A percentile compares a stretch with the other conserved stretches of the same genome.
phyloP scores from a whole-genome alignment of 2,888 invertebrate species.

The Halocaridina rubra region DNA sequence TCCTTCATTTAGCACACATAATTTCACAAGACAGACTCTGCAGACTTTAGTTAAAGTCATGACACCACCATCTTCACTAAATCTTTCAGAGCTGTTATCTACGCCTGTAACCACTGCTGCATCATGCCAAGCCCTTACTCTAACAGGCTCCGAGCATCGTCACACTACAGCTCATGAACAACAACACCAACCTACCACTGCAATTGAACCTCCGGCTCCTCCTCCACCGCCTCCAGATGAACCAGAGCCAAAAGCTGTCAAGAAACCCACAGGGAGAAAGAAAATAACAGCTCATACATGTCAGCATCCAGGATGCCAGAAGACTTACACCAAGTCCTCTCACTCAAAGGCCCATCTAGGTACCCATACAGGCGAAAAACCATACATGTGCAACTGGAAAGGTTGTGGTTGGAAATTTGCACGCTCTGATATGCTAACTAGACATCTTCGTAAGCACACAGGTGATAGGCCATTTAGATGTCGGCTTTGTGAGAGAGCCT shows the following conservation, averaged over 20 bases:
- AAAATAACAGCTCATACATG: slow-evolving; percentile 68
- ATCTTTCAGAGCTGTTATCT: slow-evolving; percentile 59
- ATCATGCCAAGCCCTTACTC: slow-evolving; percentile 38
- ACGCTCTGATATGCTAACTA: slow-evolving; percentile 72
- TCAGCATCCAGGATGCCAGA: slow-evolving; percentile 74
- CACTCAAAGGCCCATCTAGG: slow-evolving; percentile 74
- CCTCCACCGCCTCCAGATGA: slow-evolving; percentile 34
- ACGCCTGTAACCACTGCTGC: slow-evolving; percentile 49
- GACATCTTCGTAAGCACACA: slow-evolving; percentile 71
- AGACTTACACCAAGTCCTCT: slow-evolving; percentile 75
- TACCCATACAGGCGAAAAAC: slow-evolving; percentile 77
- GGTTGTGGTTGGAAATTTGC: slow-evolving; percentile 75
- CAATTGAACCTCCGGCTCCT: background rate
- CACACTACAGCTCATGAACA: slow-evolving; percentile 9
- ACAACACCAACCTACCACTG: background rate
- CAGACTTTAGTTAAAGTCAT: slow-evolving; percentile 65
- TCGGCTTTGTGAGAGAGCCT: slow-evolving; percentile 73
- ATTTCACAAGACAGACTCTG: slow-evolving; percentile 46
- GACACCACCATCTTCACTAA: slow-evolving; percentile 66
- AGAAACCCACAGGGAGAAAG: slow-evolving; percentile 57
- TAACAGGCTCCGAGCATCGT: slow-evolving; percentile 29
- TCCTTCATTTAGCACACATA: slow-evolving; percentile 47
- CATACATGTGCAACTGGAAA: slow-evolving; percentile 76
- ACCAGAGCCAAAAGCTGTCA: slow-evolving; percentile 13
- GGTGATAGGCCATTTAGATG: slow-evolving; percentile 75